Conservation (phyloP, 2,797 vertebrate species). For the Sebastes oblongus region DNA sequence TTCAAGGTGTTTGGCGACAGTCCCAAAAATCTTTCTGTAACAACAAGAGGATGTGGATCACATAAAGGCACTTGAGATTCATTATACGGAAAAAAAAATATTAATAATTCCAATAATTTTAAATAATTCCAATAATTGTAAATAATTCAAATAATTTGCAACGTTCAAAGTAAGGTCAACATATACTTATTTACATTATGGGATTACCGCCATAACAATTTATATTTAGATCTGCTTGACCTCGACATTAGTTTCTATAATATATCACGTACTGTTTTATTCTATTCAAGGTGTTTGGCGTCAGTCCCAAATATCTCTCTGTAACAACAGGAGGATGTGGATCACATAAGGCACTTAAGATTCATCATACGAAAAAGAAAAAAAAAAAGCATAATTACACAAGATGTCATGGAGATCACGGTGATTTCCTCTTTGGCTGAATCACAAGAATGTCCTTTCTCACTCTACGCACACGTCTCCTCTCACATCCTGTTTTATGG, state of each 20-base stretch:
- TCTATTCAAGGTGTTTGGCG: conserved; percentile 37
- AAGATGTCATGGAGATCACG: conserved; percentile 29
- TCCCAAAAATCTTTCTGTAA: background rate
- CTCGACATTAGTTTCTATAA: background rate
- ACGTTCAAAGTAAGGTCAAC: conserved; percentile 7
- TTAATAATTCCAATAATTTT: too few relatives aligned
- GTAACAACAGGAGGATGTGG: conserved; percentile 53
- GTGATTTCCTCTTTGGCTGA: conserved; percentile 67
- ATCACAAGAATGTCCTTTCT: conserved; percentile 54
- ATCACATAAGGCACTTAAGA: conserved; percentile 21
- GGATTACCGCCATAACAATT: background rate
- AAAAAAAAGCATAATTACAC: conserved; percentile 29
- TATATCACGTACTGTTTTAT: conserved; percentile 8
- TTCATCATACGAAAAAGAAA: background rate
- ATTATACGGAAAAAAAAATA: background rate
- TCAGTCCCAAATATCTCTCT: conserved; percentile 29
- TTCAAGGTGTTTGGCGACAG: too few relatives aligned
- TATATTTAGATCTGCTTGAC: conserved; percentile 7
- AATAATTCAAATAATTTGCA: background rate
- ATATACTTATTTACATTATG: conserved; percentile 14
- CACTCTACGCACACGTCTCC: conserved; percentile 14
- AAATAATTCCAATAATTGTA: background rate
- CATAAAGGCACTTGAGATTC: conserved; percentile 20
- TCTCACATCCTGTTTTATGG: conserved; percentile 57
- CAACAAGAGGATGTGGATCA: conserved; percentile 49